These are phyloP conservation scores for Laspeyria flexula DNA, from an alignment of 2,888 invertebrate species.

Conservation along the genomic window DNA sequence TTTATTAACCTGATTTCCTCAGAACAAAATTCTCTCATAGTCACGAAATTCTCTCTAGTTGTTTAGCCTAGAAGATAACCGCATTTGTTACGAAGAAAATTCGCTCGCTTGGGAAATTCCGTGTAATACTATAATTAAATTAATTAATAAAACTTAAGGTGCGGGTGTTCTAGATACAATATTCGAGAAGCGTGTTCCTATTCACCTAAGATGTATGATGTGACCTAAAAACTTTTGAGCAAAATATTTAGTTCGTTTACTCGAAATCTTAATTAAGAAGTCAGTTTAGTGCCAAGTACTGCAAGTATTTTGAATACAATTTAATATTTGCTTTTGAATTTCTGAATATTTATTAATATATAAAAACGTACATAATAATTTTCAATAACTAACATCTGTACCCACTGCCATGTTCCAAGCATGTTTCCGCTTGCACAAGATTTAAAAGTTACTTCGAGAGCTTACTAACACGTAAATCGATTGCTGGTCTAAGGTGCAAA, in stretches of 20 bases:
- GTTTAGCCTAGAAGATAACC: conserved; percentile 12
- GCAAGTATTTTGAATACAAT: background rate
- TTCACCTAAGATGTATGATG: conserved; percentile 7
- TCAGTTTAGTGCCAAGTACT: conserved; percentile 2
- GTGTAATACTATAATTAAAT: conserved; percentile 43
- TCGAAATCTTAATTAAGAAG: conserved; percentile 18
- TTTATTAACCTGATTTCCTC: conserved; percentile 1
- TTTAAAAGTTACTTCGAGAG: too few relatives aligned
- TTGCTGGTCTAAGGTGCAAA: too few relatives aligned
- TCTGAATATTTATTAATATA: background rate
- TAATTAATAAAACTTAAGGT: conserved; percentile 45
- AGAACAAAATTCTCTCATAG: conserved; percentile 6
- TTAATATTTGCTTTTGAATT: background rate
- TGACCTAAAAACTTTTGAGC: conserved; percentile 20
- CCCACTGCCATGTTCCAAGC: too few relatives aligned
- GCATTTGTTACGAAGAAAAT: conserved; percentile 30
- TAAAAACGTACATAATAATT: too few relatives aligned
- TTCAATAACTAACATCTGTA: too few relatives aligned
- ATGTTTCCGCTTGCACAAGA: too few relatives aligned
- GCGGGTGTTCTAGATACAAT: conserved; percentile 27
- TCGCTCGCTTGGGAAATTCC: conserved; percentile 43
- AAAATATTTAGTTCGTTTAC: conserved; percentile 10
- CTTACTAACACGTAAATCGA: too few relatives aligned
- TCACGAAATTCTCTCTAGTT: conserved; percentile 6
- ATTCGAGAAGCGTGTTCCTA: conserved; percentile 6